Percentiles rank a stretch among this genome's conserved stretches.
Evolutionary conservation across 2,797 vertebrate genomes (phyloP).

Genomic region (Xenops minutus): DNA sequence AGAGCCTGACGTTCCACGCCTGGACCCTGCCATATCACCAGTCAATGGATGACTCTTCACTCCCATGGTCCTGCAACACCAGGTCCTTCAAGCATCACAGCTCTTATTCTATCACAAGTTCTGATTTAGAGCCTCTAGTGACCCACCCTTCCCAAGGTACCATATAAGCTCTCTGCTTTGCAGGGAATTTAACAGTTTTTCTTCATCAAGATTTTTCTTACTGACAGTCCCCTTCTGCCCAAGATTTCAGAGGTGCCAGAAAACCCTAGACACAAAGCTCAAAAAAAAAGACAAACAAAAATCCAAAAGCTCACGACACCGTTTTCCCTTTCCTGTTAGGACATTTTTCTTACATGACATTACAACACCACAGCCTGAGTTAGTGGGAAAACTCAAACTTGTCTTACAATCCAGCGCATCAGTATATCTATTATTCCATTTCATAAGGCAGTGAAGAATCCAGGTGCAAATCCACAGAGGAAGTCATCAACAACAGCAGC

Average conservation of each 20-base stretch:
- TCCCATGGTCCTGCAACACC: background rate
- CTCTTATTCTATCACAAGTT: background rate
- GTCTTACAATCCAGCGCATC: background rate
- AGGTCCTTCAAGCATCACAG: background rate
- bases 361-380: background rate
- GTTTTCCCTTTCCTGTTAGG: background rate
- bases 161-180: background rate
- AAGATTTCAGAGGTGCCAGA: background rate
- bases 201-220: background rate
- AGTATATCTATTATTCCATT: background rate
- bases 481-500: background rate
- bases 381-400: background rate
- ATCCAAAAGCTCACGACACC: background rate
- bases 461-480: background rate
- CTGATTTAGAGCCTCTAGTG: background rate
- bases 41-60: background rate
- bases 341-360: background rate
- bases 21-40: background rate
- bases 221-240: background rate
- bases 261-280: background rate
- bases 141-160: background rate
- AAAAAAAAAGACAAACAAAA: background rate
- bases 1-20: background rate
- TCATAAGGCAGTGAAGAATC: background rate
- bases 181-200: background rate